Conservation (phyloP, 2,113 vertebrate genomes). For the Prunella himalayana region DNA sequence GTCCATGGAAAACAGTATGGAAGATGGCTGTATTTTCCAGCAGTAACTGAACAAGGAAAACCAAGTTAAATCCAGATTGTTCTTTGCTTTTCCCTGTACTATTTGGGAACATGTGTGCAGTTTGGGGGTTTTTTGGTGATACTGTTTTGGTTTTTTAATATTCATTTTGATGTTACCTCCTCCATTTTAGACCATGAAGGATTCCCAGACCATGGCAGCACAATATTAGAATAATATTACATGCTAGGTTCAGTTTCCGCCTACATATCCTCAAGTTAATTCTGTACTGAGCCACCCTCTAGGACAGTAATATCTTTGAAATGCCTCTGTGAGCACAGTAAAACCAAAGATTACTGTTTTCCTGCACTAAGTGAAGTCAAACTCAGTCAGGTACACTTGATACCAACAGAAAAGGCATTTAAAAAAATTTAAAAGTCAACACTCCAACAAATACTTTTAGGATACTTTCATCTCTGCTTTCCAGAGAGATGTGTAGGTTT, state of each 20-base stretch:
- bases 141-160: neutral
- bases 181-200: neutral
- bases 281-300: neutral
- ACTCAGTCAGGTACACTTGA: neutral
- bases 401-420: neutral
- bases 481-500: neutral
- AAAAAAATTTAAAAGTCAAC: neutral
- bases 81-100: neutral
- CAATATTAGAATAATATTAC: neutral
- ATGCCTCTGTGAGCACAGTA: neutral
- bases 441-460: neutral
- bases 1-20: neutral
- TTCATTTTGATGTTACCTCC: neutral
- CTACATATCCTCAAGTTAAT: neutral
- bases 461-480: neutral
- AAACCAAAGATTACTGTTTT: neutral
- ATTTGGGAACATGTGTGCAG: fast-evolving
- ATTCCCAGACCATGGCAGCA: neutral
- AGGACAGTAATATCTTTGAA: neutral
- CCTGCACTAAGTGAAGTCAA: neutral
- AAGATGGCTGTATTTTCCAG: neutral
- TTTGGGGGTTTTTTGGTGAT: neutral
- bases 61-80: neutral
- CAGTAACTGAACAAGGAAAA: neutral
- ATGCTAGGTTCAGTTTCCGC: neutral